Conservation (phyloP, 2,113 vertebrate genomes). For the Spheniscus mendiculus region DNA sequence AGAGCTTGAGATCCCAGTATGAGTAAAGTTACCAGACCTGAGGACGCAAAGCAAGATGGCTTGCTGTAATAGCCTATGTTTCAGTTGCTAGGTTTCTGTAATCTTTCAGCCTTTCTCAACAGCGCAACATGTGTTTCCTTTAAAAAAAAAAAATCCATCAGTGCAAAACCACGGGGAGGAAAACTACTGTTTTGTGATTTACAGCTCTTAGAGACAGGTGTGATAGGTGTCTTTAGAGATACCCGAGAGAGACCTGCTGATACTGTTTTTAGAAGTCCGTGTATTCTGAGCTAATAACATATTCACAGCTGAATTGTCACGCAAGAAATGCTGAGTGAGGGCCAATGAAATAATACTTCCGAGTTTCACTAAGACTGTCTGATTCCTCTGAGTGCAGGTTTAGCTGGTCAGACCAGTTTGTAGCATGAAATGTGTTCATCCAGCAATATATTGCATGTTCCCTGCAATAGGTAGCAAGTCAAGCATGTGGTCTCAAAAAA, state of each 20-base stretch:
- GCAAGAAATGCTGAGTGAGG: conserved; percentile 1
- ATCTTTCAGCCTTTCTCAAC: conserved; percentile 45
- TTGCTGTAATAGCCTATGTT: conserved; percentile 15
- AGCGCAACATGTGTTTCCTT: not conserved
- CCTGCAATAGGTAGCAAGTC: not conserved
- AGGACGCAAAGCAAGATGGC: conserved; percentile 22
- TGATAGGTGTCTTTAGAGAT: not conserved
- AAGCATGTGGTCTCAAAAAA: conserved; percentile 35
- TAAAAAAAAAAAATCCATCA: not conserved
- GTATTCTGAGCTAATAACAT: not conserved
- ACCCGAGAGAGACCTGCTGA: not conserved
- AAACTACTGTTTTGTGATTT: not conserved
- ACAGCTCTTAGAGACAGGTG: not conserved
- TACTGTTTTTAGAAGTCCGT: not conserved
- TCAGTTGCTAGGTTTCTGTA: conserved; percentile 54
- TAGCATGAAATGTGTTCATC: conserved; percentile 13
- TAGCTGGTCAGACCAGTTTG: conserved; percentile 38
- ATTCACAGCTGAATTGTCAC: not conserved
- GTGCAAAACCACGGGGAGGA: not conserved
- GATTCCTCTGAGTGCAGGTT: conserved; percentile 22
- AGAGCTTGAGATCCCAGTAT: not conserved
- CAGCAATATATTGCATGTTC: conserved; percentile 8
- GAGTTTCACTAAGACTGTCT: conserved; percentile 29
- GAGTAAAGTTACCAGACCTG: conserved; percentile 1
- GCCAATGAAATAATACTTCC: conserved; percentile 9